Evolutionary conservation across 2,888 invertebrate species (phyloP).

Genomic region (Drosophila pullipes): DNA sequence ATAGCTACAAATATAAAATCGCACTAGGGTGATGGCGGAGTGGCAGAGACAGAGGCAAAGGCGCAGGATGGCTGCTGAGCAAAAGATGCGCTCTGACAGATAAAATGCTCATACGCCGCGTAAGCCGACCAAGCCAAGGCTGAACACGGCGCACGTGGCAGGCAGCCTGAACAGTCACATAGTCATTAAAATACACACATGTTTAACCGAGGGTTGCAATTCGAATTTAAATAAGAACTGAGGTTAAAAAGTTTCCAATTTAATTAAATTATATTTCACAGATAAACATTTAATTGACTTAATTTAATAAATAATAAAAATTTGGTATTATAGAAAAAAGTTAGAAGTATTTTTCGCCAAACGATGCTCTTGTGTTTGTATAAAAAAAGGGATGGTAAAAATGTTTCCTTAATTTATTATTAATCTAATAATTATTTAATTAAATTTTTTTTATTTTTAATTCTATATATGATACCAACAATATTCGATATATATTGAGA

Average conservation of each 20-base stretch:
- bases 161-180: constrained; percentile 40
- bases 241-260: not conserved
- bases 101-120: constrained; percentile 71
- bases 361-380: not conserved
- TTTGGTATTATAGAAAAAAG: not conserved
- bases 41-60: not conserved
- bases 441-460: not conserved
- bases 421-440: not conserved
- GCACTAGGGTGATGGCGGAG: constrained; percentile 6
- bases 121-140: constrained; percentile 63
- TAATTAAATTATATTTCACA: not conserved
- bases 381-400: not conserved
- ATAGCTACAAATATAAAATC: constrained; percentile 78
- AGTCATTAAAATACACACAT: constrained; percentile 71
- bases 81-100: constrained; percentile 64
- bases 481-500: not conserved
- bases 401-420: not conserved
- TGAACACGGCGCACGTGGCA: constrained; percentile 65
- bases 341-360: not conserved
- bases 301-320: not conserved
- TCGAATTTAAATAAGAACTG: not conserved
- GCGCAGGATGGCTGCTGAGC: constrained; percentile 11
- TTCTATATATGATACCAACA: not conserved
- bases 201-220: constrained; percentile 34
- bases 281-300: not conserved